Evolutionary conservation across 2,113 vertebrate species (phyloP).

Genomic region (Leiothrix lutea): DNA sequence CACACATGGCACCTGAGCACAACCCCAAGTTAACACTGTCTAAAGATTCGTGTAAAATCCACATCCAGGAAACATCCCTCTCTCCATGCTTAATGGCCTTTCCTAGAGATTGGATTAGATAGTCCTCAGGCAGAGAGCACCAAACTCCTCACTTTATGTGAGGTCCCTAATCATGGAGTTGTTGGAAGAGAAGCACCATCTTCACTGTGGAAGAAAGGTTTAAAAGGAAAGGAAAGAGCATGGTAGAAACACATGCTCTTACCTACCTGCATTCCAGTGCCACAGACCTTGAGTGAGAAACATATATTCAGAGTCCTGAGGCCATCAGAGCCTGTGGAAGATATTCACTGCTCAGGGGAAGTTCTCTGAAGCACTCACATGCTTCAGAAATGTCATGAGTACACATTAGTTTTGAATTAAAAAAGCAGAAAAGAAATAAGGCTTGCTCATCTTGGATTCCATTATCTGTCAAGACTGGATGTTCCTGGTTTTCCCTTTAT

Average conservation of each 20-base stretch:
- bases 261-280: background rate
- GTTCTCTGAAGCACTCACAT: background rate
- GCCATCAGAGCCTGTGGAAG: background rate
- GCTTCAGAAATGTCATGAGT: background rate
- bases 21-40: background rate
- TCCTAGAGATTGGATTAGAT: background rate
- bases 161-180: accelerated
- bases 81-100: background rate
- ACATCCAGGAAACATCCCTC: background rate
- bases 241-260: background rate
- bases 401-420: background rate
- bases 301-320: background rate
- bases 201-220: background rate
- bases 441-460: background rate
- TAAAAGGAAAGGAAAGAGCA: background rate
- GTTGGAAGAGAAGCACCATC: background rate
- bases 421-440: background rate
- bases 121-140: background rate
- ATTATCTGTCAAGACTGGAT: background rate
- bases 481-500: background rate
- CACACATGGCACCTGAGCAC: background rate
- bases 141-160: background rate
- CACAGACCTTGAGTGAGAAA: background rate
- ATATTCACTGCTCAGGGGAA: background rate
- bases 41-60: background rate